Percentiles rank a stretch among this genome's conserved stretches.
Conservation (phyloP, 2,797 vertebrate genomes). For the Poecilia wingei region DNA sequence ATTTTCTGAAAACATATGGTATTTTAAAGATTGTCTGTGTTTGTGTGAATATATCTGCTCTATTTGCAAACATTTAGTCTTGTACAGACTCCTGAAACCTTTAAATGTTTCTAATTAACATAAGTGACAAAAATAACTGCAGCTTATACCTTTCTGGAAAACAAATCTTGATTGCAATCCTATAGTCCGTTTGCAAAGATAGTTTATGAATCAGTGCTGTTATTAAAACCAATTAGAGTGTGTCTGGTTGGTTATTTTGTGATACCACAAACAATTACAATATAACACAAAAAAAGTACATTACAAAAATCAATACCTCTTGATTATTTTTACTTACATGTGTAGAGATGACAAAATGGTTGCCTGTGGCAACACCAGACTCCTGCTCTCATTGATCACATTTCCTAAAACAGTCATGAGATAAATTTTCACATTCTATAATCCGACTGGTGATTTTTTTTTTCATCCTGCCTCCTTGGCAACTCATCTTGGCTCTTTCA, state of each 20-base stretch:
- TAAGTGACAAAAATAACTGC: background rate
- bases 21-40: background rate
- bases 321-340: background rate
- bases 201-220: background rate
- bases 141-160: background rate
- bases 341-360: background rate
- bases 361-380: background rate
- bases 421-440: constrained; percentile 59
- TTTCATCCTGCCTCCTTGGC: constrained; percentile 35
- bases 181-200: background rate
- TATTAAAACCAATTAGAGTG: background rate
- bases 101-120: background rate
- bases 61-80: background rate
- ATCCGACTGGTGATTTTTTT: constrained; percentile 51
- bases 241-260: background rate
- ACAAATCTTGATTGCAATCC: background rate
- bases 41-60: background rate
- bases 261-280: background rate
- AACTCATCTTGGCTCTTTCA: constrained; percentile 51
- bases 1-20: background rate
- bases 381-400: constrained; percentile 1
- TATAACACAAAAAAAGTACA: background rate
- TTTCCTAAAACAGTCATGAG: constrained; percentile 52
- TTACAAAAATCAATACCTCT: background rate
- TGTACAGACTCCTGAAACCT: background rate